phyloP scores from a whole-genome alignment of 2,888 invertebrate species.

The Lampropteryx suffumata region DNA sequence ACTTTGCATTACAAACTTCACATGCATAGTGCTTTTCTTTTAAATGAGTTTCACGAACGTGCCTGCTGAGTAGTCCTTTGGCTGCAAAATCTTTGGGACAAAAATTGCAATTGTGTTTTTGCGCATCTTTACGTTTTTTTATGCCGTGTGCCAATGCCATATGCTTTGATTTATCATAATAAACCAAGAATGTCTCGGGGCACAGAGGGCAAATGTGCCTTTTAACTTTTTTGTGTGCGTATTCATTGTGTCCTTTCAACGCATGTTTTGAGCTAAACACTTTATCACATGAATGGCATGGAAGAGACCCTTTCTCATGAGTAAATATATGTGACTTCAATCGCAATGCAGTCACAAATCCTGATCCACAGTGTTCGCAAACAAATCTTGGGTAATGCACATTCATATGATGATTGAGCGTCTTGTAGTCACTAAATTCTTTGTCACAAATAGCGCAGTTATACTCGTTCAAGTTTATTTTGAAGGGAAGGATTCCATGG shows the following conservation, averaged over 20 bases:
- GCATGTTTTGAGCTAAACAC: constrained; percentile 72
- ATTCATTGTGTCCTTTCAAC: constrained; percentile 72
- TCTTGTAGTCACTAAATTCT: not conserved
- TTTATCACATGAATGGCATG: constrained; percentile 77
- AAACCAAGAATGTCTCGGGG: constrained; percentile 63
- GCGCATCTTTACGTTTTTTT: constrained; percentile 46
- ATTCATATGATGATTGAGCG: constrained; percentile 52
- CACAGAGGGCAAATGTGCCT: constrained; percentile 70
- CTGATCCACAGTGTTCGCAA: constrained; percentile 46
- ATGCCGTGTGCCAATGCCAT: constrained; percentile 59
- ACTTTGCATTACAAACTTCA: not conserved
- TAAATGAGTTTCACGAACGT: constrained; percentile 7
- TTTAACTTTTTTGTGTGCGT: constrained; percentile 71
- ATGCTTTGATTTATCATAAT: constrained; percentile 71
- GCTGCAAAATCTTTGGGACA: constrained; percentile 65
- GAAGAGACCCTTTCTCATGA: constrained; percentile 45
- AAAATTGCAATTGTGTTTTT: constrained; percentile 63
- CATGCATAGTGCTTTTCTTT: constrained; percentile 18
- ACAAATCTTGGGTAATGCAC: constrained; percentile 52
- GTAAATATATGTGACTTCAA: constrained; percentile 6
- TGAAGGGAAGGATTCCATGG: constrained; percentile 19
- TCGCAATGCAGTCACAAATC: constrained; percentile 29
- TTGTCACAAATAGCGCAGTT: constrained; percentile 15
- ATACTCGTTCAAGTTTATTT: not conserved
- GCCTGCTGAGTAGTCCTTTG: constrained; percentile 56